phyloP scores from a whole-genome alignment of 2,888 invertebrate genomes.

The Lacanobia wlatinum region DNA sequence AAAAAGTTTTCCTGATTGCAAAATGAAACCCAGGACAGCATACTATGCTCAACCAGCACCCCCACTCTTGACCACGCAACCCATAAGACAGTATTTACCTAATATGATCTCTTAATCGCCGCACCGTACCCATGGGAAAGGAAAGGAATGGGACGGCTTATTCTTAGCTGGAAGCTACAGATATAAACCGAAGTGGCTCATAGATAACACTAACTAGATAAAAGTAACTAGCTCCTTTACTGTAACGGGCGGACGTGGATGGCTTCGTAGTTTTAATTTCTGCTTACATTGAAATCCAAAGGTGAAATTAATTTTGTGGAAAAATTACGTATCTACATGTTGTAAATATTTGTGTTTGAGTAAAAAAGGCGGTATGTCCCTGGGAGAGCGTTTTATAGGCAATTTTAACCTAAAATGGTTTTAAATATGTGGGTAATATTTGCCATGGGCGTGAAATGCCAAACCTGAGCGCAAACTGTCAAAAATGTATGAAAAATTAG shows the following conservation, averaged over 20 bases:
- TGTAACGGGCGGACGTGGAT: slow-evolving; percentile 54
- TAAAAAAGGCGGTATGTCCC: not conserved
- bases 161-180: slow-evolving; percentile 42
- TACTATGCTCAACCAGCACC: too few species aligned
- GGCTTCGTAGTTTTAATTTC: slow-evolving; percentile 67
- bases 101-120: slow-evolving; percentile 31
- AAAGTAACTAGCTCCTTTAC: slow-evolving; percentile 63
- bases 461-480: too few species aligned
- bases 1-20: too few species aligned
- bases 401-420: not conserved
- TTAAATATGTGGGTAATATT: not conserved
- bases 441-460: too few species aligned
- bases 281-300: slow-evolving; percentile 57
- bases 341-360: not conserved
- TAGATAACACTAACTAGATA: slow-evolving; percentile 53
- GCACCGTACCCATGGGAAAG: not conserved
- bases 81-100: slow-evolving; percentile 11
- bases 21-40: not conserved
- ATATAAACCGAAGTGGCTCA: slow-evolving; percentile 53
- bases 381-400: not conserved
- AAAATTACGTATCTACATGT: not conserved
- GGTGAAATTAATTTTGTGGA: slow-evolving; percentile 15
- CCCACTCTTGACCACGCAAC: not conserved
- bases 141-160: slow-evolving; percentile 29
- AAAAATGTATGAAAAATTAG: too few species aligned